Conservation (phyloP, 2,888 invertebrate species). For the Apoderus coryli region DNA sequence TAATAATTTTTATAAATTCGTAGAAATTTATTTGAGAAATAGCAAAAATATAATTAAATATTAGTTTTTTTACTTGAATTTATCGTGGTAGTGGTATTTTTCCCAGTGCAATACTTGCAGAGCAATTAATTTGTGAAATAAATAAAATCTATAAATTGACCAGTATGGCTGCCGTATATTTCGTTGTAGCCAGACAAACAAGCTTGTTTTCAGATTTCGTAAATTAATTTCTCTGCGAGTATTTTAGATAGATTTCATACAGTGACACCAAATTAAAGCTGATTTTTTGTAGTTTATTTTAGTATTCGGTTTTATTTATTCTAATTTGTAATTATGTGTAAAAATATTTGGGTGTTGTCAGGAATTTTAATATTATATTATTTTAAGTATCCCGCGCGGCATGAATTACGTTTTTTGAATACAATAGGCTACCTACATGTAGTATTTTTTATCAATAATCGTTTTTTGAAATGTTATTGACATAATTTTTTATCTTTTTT, state of each 20-base stretch:
- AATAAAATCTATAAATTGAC: constrained; percentile 1
- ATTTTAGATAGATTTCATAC: constrained; percentile 12
- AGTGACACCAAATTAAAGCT: constrained; percentile 22
- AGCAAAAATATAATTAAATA: constrained; percentile 26
- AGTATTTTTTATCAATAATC: too few relatives aligned
- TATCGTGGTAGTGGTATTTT: constrained; percentile 21
- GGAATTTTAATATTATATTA: constrained; percentile 32
- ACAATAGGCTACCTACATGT: too few relatives aligned
- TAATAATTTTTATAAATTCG: constrained; percentile 29
- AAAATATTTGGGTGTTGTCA: constrained; percentile 33
- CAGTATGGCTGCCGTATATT: constrained; percentile 28
- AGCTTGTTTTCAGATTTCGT: constrained; percentile 20
- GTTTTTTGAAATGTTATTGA: too few relatives aligned
- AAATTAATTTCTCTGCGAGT: constrained; percentile 28
- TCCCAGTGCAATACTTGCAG: constrained; percentile 19
- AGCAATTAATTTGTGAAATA: constrained; percentile 25
- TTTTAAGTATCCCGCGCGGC: constrained; percentile 31
- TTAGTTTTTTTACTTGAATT: constrained; percentile 31
- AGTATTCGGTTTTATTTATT: constrained; percentile 16
- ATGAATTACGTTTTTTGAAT: constrained; percentile 22
- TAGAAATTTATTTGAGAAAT: constrained; percentile 25
- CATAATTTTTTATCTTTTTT: too few relatives aligned
- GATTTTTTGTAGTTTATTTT: constrained; percentile 22
- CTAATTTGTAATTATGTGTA: constrained; percentile 16
- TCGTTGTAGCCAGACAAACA: constrained; percentile 20